Evolutionary conservation across 2,888 invertebrate genomes (phyloP), one percentile per base, ranked within the genome.

Genomic region (Eristalis pertinax): DNA sequence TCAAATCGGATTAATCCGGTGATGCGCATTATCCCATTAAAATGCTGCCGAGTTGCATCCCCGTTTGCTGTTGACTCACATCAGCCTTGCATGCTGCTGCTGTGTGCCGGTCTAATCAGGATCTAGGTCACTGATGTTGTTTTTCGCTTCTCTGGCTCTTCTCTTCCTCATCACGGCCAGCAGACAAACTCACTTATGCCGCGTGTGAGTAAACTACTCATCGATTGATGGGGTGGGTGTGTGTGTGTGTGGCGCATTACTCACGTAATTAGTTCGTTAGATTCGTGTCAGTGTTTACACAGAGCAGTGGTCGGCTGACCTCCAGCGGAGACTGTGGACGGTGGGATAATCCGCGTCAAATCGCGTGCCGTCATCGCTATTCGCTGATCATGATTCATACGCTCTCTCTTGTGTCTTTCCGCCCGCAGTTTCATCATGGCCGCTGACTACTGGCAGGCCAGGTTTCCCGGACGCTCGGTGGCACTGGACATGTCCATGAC

Each of bases 401-500:
- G n/a, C n/a, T n/a, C n/a, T n/a, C n/a, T 50, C 8, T 50, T 67
- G 32, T 32, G 56, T 41, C 64, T 86, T 87, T 83, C 90, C 13
- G n/a, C 38, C 38, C 88, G 89, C 89, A 97, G 98, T 92, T 98
- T 98, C 92, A 97, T 98, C 91, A 97, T 98, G 93, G 98, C 98
- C 10, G 97, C 97, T 90, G 98, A 98, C 93, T 98, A 97, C 93
- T 98, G 97, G 94, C 97, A 97, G 93, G 94, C 95, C 24, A 95
- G 96, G 89, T 98, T 97, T 92, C 97, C 97, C 0, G 96, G 96
- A 76, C 95, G 97, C 0, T 96, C 97, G 1, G 97, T 98, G 86
- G 96, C 98, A 91, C 96, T 98, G 92, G 98, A 98, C 92, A 97
- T 98, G 96, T 97, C 97, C 15, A 95, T 97, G 88, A 97, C 98